Conservation (phyloP, 2,888 invertebrate genomes). For the Stenchaetothrips biformis region DNA sequence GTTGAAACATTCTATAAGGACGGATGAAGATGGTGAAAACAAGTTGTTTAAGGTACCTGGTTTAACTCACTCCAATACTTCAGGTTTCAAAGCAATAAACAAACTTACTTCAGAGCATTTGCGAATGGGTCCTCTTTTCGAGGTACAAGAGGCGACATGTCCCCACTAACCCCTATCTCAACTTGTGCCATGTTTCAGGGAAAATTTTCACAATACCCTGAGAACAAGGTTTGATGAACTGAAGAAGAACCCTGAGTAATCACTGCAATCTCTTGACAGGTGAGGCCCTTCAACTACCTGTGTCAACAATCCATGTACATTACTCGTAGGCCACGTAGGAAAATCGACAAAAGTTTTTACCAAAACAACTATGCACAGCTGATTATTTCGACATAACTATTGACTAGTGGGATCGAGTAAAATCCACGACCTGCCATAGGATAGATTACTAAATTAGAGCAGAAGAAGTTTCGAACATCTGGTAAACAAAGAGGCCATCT, state of each 20-base stretch:
- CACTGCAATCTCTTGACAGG: background rate
- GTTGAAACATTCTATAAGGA: constrained; percentile 43
- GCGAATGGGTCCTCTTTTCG: background rate
- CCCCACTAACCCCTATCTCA: background rate
- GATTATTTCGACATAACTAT: background rate
- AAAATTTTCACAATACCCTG: background rate
- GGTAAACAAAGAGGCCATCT: background rate
- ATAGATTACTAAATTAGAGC: background rate
- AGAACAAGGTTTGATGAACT: background rate
- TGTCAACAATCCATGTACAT: background rate
- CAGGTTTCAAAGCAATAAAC: background rate
- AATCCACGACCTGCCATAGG: background rate
- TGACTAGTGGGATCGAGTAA: background rate
- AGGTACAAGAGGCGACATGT: background rate
- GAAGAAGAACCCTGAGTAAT: background rate
- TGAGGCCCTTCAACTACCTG: background rate
- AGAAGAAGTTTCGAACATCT: background rate
- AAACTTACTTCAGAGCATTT: constrained; percentile 30
- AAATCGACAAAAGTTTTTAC: background rate
- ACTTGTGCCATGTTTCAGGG: background rate
- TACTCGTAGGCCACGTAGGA: no score
- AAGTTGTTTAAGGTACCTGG: constrained; percentile 10
- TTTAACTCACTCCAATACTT: background rate
- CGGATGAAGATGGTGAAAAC: constrained; percentile 3
- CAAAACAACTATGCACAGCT: background rate